Base-by-base conservation (phyloP, 2,113 vertebrate species). In the Odocoileus virginianus region DNA sequence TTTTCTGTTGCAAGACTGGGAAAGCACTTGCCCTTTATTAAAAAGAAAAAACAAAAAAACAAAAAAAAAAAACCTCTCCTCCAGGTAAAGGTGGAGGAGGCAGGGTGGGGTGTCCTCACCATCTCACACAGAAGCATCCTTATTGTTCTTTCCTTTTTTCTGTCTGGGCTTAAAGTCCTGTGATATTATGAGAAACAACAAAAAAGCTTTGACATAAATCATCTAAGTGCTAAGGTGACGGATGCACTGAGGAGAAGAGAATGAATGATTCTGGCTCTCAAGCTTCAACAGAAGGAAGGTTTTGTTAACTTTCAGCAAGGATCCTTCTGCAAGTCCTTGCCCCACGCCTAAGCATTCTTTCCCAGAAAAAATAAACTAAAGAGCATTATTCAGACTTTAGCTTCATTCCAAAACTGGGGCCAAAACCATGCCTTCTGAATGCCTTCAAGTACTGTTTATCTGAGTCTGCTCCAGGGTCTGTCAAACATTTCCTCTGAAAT, bases 161-260 rank as follows among this genome's bases (percentile, higher is more conserved):
- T 71, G 64, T 89, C 55, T 15, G n/a, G 50, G 45, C 57, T 97
- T 92, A 86, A 90, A 96, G 58, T 92, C 90, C 87, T 94, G 7
- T 87, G 54, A 86, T 97, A 89, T 95, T 96, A 84, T 96, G 87
- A 98, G 58, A 96, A 97, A 97, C 58, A 97, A 96, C 89, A 94
- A 94, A 97, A 61, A 86, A 60, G 52, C 55, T 89, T 89, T 96
- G 81, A 83, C 67, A 90, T 86, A 96, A 94, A 96, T 94, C 84
- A 83, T 89, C 74, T 7, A 43, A 36, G 14, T 85, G 92, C 28
- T 14, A 76, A 94, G 89, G 94, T 78, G 81, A 74, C 64, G 78
- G 94, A 30, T 1, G 0, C 11, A 40, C 79, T 12, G 33, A 93
- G 76, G 57, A 96, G 60, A 58, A 61, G 19, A 95, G 84, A 96